Evolutionary conservation across 2,113 vertebrate genomes (phyloP), one percentile per base, ranked within the genome.

Genomic region (Pterophyllum scalare): DNA sequence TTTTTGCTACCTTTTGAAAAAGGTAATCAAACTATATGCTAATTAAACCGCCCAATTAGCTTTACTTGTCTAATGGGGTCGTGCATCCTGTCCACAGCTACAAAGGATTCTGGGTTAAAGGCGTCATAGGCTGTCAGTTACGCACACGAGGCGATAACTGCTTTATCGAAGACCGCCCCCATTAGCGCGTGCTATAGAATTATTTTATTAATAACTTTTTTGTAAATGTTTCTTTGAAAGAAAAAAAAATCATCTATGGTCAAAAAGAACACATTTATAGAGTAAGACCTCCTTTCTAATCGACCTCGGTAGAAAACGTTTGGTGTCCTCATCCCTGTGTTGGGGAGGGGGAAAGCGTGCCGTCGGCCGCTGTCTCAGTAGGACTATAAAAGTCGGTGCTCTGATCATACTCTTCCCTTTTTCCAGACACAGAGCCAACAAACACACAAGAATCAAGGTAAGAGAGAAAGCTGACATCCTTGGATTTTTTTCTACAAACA

Each of bases 351-450:
- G 5, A 46, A 33, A 77, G 19, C 13, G 19, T 62, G 80, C 49
- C 80, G 57, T 60, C 22, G 82, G 43, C 72, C 62, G n/a, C 40
- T 60, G 59, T 57, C 57, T 46, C 31, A 49, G 49, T 65, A 5
- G 26, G 67, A 19, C 19, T 72, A 85, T 85, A 85, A 85, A 85
- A 80, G 83, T 75, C 28, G 9, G 4, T 24, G 76, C 35, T 75
- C 20, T 75, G 35, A 12, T 58, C 24, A 43, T 20, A 24, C 12
- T 28, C 57, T 28, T 64, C 49, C 67, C 33, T 80, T 61, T 80
- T 80, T 19, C 58, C 59, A 80, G 57, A 75, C 33, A 62, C 49
- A 84, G 26, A 1, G 15, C 77, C 59, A 58, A 57, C 12, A 62
- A 26, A 54, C 59, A 72, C 61, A 82, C 64, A 58, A 57, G 54